These are phyloP conservation scores for Scaptomyza cyrtandrae DNA, from an alignment of 2,888 invertebrate species.

Conservation along the genomic window DNA sequence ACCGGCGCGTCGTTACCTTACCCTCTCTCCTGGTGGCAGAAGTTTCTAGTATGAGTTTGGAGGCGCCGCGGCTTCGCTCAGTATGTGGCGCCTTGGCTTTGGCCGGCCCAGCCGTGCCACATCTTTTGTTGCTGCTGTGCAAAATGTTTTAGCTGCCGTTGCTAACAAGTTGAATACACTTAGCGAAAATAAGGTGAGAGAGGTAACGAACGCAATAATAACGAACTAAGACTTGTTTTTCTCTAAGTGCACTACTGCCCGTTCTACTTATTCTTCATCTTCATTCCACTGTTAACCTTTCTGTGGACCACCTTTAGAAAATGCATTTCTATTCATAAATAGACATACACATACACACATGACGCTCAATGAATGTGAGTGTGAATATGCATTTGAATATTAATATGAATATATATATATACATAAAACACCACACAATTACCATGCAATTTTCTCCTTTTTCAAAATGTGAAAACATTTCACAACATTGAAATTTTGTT, in stretches of 20 bases:
- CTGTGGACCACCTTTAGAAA: conserved; percentile 47
- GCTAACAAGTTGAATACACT: conserved; percentile 60
- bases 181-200: not conserved
- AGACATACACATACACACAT: conserved; percentile 16
- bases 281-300: not conserved
- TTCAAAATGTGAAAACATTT: conserved; percentile 7
- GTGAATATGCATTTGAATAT: conserved; percentile 31
- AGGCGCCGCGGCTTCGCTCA: conserved; percentile 45
- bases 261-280: not conserved
- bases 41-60: conserved; percentile 38
- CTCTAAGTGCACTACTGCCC: conserved; percentile 15
- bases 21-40: no score
- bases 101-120: conserved; percentile 32
- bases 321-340: conserved; percentile 44
- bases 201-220: no score
- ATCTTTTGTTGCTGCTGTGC: conserved; percentile 51
- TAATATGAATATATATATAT: conserved; percentile 15
- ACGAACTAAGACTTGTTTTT: not conserved
- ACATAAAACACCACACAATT: not conserved
- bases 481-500: conserved; percentile 6
- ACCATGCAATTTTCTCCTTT: not conserved
- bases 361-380: conserved; percentile 17
- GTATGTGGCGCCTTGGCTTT: conserved; percentile 63
- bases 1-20: not conserved
- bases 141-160: conserved; percentile 29